Evolutionary conservation across 2,113 vertebrate genomes (phyloP).

Genomic region (Platanista minor): DNA sequence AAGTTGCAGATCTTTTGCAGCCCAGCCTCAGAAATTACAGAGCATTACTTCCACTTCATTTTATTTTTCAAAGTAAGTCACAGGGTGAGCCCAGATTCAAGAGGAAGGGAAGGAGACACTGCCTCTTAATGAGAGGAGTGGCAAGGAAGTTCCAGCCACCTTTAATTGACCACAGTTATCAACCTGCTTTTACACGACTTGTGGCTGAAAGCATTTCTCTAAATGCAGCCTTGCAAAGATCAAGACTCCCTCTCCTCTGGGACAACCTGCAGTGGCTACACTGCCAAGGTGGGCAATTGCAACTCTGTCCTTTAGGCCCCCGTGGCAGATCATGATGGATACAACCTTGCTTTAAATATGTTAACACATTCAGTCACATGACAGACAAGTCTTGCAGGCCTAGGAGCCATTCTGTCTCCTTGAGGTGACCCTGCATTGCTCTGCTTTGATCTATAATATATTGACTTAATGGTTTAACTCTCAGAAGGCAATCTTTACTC

Average conservation of each 20-base stretch:
- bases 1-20: neutral
- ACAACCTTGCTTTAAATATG: neutral
- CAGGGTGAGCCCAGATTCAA: neutral
- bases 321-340: neutral
- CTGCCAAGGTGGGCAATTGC: neutral
- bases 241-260: neutral
- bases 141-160: neutral
- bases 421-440: conserved; percentile 34
- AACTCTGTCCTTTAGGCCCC: neutral
- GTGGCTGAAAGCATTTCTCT: neutral
- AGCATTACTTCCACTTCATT: neutral
- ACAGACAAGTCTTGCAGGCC: neutral
- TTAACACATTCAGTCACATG: neutral
- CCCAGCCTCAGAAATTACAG: neutral
- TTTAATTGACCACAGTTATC: neutral
- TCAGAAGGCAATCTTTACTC: conserved; percentile 14
- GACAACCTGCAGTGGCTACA: neutral
- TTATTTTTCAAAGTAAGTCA: neutral
- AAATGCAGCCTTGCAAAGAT: neutral
- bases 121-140: neutral
- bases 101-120: neutral
- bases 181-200: neutral
- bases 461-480: conserved; percentile 37
- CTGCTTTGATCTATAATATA: conserved; percentile 59
- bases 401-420: neutral